Conservation (phyloP, 2,113 vertebrate genomes). For the Gnathonemus echidnorhynchus region DNA sequence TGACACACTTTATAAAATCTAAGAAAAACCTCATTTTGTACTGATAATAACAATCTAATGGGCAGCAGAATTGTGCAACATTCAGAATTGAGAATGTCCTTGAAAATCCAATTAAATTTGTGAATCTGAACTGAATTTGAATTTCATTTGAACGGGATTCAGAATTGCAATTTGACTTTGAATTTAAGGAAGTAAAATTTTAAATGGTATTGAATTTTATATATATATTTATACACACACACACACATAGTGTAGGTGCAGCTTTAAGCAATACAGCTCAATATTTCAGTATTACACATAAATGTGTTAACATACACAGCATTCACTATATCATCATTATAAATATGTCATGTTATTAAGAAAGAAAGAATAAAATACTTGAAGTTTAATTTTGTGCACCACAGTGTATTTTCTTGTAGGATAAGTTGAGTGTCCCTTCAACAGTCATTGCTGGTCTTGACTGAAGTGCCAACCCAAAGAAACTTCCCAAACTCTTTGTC, state of each 20-base stretch:
- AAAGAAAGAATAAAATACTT: not conserved
- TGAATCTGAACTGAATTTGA: not conserved
- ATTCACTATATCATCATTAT: not conserved
- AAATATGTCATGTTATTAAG: too few relatives aligned
- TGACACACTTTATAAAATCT: not conserved
- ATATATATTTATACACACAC: not conserved
- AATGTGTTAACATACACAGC: not conserved
- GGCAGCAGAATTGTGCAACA: not conserved
- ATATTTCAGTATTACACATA: not conserved
- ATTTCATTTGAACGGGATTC: not conserved
- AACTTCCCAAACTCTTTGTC: not conserved
- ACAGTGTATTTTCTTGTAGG: not conserved
- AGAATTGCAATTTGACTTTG: not conserved
- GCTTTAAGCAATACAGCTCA: not conserved
- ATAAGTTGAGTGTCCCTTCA: not conserved
- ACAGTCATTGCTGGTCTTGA: not conserved
- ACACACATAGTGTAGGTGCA: not conserved
- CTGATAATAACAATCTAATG: not conserved
- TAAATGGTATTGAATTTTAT: not conserved
- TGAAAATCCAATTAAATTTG: not conserved
- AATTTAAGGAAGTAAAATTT: not conserved
- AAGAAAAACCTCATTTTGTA: not conserved
- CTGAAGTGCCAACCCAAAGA: not conserved
- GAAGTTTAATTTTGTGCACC: not conserved
- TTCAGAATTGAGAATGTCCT: not conserved